Evolutionary conservation across 2,797 vertebrate genomes (phyloP).

Genomic region (Odontamblyopus lacepedii): DNA sequence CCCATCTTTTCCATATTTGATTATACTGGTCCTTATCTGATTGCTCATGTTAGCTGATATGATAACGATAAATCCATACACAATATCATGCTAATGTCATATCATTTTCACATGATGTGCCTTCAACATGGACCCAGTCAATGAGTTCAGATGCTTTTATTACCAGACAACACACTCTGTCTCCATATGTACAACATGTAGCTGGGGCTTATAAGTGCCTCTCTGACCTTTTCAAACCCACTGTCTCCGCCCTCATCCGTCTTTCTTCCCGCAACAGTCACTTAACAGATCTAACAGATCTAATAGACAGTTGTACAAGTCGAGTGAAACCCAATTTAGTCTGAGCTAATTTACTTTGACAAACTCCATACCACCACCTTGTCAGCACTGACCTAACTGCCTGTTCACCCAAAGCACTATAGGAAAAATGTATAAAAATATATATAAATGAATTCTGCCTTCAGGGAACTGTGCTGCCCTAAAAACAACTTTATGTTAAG

Average conservation of each 20-base stretch:
- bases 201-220: not conserved
- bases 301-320: conserved; percentile 41
- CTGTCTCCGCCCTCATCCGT: not conserved
- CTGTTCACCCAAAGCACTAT: conserved; percentile 4
- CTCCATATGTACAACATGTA: not conserved
- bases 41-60: not conserved
- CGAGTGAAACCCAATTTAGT: conserved; percentile 45
- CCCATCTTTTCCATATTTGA: not conserved
- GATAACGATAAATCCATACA: not conserved
- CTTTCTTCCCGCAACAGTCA: conserved; percentile 28
- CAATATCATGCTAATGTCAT: not conserved
- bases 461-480: conserved; percentile 9
- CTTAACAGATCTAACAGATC: conserved; percentile 43
- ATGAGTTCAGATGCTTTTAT: conserved; percentile 1
- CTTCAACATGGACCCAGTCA: not conserved
- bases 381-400: conserved; percentile 21
- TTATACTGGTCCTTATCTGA: not conserved
- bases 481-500: conserved; percentile 15
- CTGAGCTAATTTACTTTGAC: conserved; percentile 48
- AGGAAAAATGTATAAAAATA: not conserved
- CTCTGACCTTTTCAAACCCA: conserved; percentile 10
- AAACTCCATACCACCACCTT: conserved; percentile 25
- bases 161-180: not conserved
- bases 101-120: conserved; percentile 1
- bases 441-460: not conserved